A percentile compares a stretch with the other conserved stretches of the same genome.
Evolutionary conservation across 1,140 invertebrate species (phyloP).

Genomic region (Ceratina japonica): DNA sequence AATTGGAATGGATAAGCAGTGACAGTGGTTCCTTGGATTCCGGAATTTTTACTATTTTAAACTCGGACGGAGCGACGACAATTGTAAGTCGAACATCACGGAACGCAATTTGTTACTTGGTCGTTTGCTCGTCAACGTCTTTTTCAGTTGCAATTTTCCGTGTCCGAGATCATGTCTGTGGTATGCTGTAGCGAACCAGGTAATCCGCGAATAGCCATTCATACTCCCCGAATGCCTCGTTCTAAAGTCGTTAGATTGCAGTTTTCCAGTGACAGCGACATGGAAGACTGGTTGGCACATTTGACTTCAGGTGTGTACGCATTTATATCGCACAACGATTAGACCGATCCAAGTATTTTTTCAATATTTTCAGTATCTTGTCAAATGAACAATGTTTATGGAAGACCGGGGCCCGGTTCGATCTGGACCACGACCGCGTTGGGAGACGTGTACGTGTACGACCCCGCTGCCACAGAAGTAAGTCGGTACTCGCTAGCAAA

Average conservation of each 20-base stretch:
- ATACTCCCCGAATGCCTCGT: constrained; percentile 83
- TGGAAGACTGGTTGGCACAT: constrained; percentile 92
- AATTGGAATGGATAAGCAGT: constrained; percentile 88
- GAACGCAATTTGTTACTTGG: neutral
- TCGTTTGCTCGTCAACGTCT: neutral
- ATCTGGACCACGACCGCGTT: constrained; percentile 89
- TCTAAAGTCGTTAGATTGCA: constrained; percentile 83
- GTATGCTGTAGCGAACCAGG: constrained; percentile 88
- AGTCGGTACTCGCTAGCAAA: constrained; percentile 31
- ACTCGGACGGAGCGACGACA: constrained; percentile 86
- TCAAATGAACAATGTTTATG: constrained; percentile 85
- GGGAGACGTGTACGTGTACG: constrained; percentile 90
- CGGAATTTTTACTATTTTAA: constrained; percentile 88
- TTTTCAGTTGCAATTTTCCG: constrained; percentile 81
- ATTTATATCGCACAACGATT: neutral
- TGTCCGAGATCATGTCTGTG: constrained; percentile 87
- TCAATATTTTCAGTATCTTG: constrained; percentile 81
- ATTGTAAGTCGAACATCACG: constrained; percentile 79
- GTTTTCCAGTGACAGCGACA: constrained; percentile 88
- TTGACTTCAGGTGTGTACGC: constrained; percentile 81
- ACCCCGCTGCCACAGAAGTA: constrained; percentile 82
- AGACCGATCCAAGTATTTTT: neutral
- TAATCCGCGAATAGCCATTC: constrained; percentile 85
- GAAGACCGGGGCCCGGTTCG: constrained; percentile 84
- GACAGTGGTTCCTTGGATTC: constrained; percentile 81